phyloP scores from a whole-genome alignment of 2,797 vertebrate species.

The Crossoptilon crossoptilon region DNA sequence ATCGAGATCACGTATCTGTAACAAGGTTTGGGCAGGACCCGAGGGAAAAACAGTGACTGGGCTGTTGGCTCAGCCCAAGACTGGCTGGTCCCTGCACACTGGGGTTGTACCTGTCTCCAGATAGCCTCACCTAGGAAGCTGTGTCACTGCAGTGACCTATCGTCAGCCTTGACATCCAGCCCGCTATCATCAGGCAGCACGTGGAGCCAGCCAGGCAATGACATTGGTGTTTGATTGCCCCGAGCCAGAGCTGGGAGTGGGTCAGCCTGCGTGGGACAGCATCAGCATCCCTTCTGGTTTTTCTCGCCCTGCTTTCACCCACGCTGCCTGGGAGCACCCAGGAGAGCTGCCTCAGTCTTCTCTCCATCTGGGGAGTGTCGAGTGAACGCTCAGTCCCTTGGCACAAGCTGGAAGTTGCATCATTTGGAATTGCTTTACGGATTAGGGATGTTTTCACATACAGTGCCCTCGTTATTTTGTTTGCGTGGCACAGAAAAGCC shows the following conservation, averaged over 20 bases:
- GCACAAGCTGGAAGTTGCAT: constrained; percentile 14
- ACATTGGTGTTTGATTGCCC: neutral
- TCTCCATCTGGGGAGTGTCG: neutral
- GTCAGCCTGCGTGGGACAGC: neutral
- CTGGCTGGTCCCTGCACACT: rapidly evolving
- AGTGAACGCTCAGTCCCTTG: rapidly evolving
- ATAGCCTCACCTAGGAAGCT: neutral
- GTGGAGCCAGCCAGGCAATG: neutral
- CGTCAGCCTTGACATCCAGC: neutral
- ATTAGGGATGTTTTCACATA: neutral
- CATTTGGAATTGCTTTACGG: neutral
- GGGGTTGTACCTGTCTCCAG: neutral
- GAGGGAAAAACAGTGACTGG: neutral
- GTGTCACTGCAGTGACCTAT: neutral
- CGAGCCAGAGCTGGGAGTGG: neutral
- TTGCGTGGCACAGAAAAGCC: neutral
- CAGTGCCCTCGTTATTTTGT: neutral
- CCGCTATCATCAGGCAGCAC: neutral
- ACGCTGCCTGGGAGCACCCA: neutral
- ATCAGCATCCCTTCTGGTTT: neutral
- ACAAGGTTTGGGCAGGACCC: neutral
- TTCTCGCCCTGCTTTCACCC: neutral
- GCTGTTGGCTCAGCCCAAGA: rapidly evolving
- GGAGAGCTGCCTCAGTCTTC: neutral
- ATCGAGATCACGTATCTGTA: constrained; percentile 78